Evolutionary conservation across 2,113 vertebrate genomes (phyloP), one percentile per base, ranked within the genome.

Genomic region (Calonectris borealis): DNA sequence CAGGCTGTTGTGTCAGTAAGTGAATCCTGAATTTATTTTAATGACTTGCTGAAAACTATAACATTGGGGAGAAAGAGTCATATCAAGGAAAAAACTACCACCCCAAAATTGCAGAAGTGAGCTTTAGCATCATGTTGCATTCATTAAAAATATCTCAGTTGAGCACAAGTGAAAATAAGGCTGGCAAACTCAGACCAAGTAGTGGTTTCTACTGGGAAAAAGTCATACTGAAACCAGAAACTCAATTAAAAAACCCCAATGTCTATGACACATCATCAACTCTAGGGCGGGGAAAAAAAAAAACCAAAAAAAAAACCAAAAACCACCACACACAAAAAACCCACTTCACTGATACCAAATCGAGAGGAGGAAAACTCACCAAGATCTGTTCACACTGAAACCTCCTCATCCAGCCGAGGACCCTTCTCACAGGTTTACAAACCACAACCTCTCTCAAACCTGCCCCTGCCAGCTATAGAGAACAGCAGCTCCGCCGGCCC

Each of bases 291-390:
- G 13, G 13, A 26, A 13, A 62, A 34, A 21, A 20, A 15, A 42
- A 16, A 11, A 38, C 36, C 36, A 38, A 22, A 11, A 27, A 27
- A 5, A 46, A 46, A 44, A 44, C 14, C 42, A 42, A 42, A 40
- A 40, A 11, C 40, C 40, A 40, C 40, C 40, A 40, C 40, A 40
- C 40, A 40, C 12, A 77, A 61, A 38, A 40, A 3, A 0, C 2
- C 7, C 12, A 21, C 17, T 68, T 71, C 9, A 20, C 1, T 36
- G 32, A 34, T 27, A 57, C 3, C 0, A 1, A 78, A 38, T 2
- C 20, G 19, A 17, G 36, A 64, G 20, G 7, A 42, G 9, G 11
- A 78, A 72, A 83, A 9, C 4, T 29, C 10, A 42, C 4, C 29
- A 58, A 68, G 48, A 46, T 9, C 88, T 40, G 29, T 36, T 69